A percentile compares a stretch with the other conserved stretches of the same genome.
Conservation (phyloP, 2,888 invertebrate genomes). For the Dasypogon diadema region DNA sequence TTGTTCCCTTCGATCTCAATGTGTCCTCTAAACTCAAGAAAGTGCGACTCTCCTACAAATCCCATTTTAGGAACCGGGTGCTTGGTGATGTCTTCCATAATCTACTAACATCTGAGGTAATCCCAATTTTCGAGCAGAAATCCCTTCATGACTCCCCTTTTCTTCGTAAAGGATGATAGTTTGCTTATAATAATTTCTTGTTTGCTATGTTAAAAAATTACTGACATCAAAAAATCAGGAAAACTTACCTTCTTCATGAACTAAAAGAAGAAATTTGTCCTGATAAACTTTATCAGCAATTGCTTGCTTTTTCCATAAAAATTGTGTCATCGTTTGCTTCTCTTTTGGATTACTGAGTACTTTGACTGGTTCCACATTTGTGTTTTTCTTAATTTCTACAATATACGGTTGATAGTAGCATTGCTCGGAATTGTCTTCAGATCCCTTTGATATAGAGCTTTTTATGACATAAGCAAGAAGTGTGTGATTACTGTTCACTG, state of each 20-base stretch:
- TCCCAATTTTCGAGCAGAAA: too few relatives aligned
- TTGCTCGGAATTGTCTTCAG: conserved; percentile 61
- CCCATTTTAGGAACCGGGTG: too few relatives aligned
- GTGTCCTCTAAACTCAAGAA: too few relatives aligned
- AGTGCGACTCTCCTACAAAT: too few relatives aligned
- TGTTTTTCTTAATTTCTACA: conserved; percentile 71
- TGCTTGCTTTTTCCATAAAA: conserved; percentile 69
- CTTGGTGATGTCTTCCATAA: too few relatives aligned
- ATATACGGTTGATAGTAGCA: conserved; percentile 76
- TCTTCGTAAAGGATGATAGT: too few relatives aligned
- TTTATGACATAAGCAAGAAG: conserved; percentile 79
- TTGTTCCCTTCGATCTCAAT: too few relatives aligned
- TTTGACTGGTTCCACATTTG: conserved; percentile 64
- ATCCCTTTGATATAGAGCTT: conserved; percentile 62
- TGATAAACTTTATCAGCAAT: conserved; percentile 63
- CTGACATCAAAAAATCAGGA: too few relatives aligned
- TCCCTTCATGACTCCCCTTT: too few relatives aligned
- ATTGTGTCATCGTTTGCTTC: conserved; percentile 84
- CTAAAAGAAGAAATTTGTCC: conserved; percentile 79
- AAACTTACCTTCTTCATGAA: conserved; percentile 82
- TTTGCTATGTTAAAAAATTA: too few relatives aligned
- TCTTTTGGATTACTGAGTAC: conserved; percentile 72
- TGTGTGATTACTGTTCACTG: conserved; percentile 77
- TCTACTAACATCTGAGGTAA: too few relatives aligned
- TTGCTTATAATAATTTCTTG: too few relatives aligned